A percentile compares a stretch with the other conserved stretches of the same genome.
These are phyloP conservation scores for Pantherophis guttatus DNA, from an alignment of 2,113 vertebrate species.

Conservation along the genomic window DNA sequence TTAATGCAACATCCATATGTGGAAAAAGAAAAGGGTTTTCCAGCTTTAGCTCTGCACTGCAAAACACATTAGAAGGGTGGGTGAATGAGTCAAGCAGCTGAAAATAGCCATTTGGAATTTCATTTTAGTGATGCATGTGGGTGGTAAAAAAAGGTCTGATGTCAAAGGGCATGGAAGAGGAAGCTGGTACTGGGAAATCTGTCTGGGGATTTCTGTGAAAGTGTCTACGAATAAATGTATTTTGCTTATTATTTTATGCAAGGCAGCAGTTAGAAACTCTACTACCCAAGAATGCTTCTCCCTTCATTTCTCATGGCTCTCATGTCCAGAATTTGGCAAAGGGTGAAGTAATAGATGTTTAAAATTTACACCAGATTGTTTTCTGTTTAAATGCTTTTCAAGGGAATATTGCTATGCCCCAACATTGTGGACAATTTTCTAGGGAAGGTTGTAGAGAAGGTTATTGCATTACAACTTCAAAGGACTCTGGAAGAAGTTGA, in stretches of 20 bases:
- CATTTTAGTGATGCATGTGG: conserved; percentile 36
- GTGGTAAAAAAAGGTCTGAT: conserved; percentile 36
- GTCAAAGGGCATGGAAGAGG: conserved; percentile 61
- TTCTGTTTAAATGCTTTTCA: background rate
- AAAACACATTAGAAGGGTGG: background rate
- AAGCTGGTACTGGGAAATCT: conserved; percentile 70
- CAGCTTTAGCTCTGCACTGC: conserved; percentile 1
- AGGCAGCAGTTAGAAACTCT: conserved; percentile 63
- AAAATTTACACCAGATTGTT: conserved; percentile 20
- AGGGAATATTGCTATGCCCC: background rate
- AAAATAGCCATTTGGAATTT: conserved; percentile 37
- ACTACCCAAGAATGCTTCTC: conserved; percentile 65
- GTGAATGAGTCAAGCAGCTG: conserved; percentile 28
- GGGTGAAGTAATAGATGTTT: conserved; percentile 11
- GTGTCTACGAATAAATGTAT: conserved; percentile 49
- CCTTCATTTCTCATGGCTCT: conserved; percentile 14
- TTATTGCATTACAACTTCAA: background rate
- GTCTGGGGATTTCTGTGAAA: conserved; percentile 52
- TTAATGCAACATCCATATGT: background rate
- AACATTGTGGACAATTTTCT: background rate
- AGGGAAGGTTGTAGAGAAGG: background rate
- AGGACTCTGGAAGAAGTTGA: background rate
- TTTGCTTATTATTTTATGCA: conserved; percentile 65
- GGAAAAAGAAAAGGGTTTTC: conserved; percentile 14
- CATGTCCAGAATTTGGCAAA: conserved; percentile 16